A percentile compares a stretch with the other conserved stretches of the same genome.
phyloP scores from a whole-genome alignment of 2,113 vertebrate genomes.

The Bucco capensis region DNA sequence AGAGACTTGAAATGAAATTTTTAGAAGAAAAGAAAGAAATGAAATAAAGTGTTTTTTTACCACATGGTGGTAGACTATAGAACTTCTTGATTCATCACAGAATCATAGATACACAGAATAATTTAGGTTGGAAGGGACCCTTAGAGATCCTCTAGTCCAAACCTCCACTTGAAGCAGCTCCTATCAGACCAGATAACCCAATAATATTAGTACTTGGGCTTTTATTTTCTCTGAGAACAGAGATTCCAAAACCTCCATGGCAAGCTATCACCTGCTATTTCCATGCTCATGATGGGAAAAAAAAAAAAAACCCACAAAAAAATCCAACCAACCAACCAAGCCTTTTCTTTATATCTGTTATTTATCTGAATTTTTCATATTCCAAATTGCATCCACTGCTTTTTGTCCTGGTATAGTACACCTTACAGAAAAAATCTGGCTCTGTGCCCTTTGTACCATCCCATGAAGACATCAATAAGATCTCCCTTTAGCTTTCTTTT shows the following conservation, averaged over 20 bases:
- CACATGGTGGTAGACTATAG: background rate
- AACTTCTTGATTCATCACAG: background rate
- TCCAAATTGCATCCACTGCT: background rate
- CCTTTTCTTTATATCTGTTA: background rate
- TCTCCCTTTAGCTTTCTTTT: background rate
- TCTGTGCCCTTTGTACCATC: background rate
- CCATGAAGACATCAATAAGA: background rate
- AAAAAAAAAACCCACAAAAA: background rate
- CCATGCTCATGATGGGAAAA: background rate
- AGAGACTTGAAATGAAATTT: background rate
- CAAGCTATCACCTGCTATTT: background rate
- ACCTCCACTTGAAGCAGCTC: background rate
- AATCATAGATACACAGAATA: background rate
- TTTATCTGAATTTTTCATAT: background rate
- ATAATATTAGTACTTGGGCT: background rate
- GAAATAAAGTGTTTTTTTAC: background rate
- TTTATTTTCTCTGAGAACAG: background rate
- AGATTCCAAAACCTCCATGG: background rate
- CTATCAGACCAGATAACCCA: background rate
- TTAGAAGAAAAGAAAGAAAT: background rate
- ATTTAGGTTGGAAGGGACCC: background rate
- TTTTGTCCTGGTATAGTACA: background rate
- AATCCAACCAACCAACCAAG: too few relatives aligned
- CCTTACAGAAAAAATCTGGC: background rate
- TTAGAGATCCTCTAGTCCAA: background rate